Conservation (phyloP, 2,888 invertebrate genomes). For the Agriopis leucophaearia region DNA sequence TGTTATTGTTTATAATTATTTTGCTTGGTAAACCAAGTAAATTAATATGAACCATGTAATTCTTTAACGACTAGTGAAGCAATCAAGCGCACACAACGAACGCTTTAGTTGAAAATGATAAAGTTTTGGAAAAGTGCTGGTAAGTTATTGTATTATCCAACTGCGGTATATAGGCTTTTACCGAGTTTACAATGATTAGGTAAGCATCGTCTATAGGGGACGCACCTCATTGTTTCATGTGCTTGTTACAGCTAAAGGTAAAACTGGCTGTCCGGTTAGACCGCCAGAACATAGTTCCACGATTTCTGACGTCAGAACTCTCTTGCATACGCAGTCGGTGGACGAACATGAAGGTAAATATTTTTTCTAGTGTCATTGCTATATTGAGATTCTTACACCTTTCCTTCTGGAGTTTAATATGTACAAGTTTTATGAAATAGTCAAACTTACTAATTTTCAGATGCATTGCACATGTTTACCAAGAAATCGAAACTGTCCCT, state of each 20-base stretch:
- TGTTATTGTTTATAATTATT: conserved; percentile 33
- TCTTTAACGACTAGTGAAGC: conserved; percentile 6
- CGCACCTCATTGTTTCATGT: conserved; percentile 21
- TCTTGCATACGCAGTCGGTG: conserved; percentile 62
- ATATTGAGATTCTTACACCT: background rate
- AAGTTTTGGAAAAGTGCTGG: conserved; percentile 93
- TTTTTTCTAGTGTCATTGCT: too few species aligned
- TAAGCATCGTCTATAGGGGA: conserved; percentile 11
- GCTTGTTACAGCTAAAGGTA: conserved; percentile 78
- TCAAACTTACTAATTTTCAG: conserved; percentile 60
- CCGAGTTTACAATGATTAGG: conserved; percentile 23
- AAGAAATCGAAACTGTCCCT: conserved; percentile 90
- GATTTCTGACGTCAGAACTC: conserved; percentile 55
- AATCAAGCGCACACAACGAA: conserved; percentile 20
- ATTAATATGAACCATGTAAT: conserved; percentile 21
- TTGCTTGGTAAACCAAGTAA: conserved; percentile 3
- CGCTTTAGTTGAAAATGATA: conserved; percentile 85
- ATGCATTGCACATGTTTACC: conserved; percentile 69
- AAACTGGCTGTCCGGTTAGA: conserved; percentile 81
- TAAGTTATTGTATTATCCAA: conserved; percentile 58
- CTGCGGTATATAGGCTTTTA: conserved; percentile 9
- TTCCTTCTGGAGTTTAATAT: background rate
- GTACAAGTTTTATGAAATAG: background rate
- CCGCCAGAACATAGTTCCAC: conserved; percentile 71
- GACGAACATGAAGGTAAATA: conserved; percentile 71